These are phyloP conservation scores for Trichechus manatus DNA, from an alignment of 2,113 vertebrate species.

Conservation along the genomic window DNA sequence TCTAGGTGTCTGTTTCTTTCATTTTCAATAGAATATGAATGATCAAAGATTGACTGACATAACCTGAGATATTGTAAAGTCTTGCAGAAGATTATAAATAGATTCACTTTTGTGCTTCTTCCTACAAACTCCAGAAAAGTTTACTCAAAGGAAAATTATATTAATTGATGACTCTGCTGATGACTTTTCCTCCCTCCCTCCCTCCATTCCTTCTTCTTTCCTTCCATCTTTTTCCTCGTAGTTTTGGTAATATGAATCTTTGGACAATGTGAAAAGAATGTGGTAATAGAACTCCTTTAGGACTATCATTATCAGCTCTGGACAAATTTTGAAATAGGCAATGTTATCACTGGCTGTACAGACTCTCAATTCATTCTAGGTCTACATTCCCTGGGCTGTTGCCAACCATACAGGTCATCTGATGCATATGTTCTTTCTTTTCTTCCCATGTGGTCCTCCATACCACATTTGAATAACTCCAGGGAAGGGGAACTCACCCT, in stretches of 20 bases:
- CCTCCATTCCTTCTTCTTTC: not conserved
- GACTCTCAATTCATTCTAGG: not conserved
- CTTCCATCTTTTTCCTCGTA: not conserved
- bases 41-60: not conserved
- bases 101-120: not conserved
- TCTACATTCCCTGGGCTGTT: not conserved
- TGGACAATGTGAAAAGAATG: not conserved
- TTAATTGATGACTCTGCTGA: not conserved
- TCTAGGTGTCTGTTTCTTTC: not conserved
- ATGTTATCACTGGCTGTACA: not conserved
- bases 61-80: not conserved
- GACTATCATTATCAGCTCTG: not conserved
- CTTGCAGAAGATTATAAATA: not conserved
- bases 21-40: not conserved
- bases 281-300: not conserved
- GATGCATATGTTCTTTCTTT: not conserved
- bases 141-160: slow-evolving; percentile 21
- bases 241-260: not conserved
- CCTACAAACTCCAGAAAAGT: not conserved
- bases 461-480: not conserved
- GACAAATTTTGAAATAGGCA: not conserved
- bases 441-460: not conserved
- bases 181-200: not conserved
- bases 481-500: not conserved
- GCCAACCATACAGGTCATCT: not conserved